Percentiles rank a stretch among this genome's conserved stretches.
Conservation (phyloP, 2,113 vertebrate species). For the Cephalopterus ornatus region DNA sequence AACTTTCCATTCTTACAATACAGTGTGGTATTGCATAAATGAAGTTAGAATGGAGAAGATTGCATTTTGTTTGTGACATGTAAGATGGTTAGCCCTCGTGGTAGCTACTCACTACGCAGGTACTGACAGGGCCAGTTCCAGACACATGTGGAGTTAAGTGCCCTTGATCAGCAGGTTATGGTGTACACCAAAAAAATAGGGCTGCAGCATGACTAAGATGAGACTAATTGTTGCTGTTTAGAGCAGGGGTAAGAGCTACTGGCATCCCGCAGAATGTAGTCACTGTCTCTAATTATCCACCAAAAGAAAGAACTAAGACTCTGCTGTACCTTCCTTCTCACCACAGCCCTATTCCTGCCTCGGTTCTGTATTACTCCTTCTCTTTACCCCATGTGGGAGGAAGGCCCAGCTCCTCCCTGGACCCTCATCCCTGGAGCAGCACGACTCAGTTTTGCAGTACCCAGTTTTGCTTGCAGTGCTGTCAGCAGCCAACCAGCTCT, state of each 20-base stretch:
- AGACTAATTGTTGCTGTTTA: background rate
- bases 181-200: background rate
- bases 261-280: background rate
- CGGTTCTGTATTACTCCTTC: background rate
- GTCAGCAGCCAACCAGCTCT: background rate
- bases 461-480: background rate
- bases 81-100: accelerated
- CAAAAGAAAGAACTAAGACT: background rate
- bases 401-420: background rate
- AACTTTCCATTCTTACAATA: background rate
- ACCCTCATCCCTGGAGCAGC: background rate
- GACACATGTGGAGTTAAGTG: background rate
- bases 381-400: background rate
- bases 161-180: background rate
- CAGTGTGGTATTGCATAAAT: background rate
- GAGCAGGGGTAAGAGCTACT: background rate
- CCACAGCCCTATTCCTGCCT: background rate
- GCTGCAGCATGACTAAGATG: background rate
- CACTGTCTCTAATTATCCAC: background rate
- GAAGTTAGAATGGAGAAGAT: background rate
- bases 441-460: background rate
- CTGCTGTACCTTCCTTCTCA: background rate
- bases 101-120: background rate
- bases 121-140: background rate
- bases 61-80: background rate